These are phyloP conservation scores for Agriotes lineatus DNA, from an alignment of 2,888 invertebrate species.

Conservation along the genomic window DNA sequence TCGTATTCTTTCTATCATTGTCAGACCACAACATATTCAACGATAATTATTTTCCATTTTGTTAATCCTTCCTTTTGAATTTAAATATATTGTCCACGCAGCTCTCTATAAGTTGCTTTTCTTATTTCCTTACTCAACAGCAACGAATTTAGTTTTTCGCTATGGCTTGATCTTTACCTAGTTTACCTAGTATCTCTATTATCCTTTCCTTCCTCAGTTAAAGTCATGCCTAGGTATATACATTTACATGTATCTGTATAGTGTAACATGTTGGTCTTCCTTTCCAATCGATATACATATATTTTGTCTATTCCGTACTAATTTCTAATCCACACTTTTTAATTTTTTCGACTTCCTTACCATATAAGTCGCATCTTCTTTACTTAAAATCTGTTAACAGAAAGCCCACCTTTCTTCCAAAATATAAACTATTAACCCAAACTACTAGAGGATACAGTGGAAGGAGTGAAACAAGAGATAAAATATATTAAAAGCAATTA, in stretches of 20 bases:
- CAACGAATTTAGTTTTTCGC: background rate
- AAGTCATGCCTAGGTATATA: background rate
- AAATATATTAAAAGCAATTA: background rate
- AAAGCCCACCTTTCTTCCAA: no score
- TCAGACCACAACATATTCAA: background rate
- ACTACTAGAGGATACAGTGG: background rate
- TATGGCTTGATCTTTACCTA: background rate
- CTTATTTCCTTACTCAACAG: background rate
- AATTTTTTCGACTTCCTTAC: no score
- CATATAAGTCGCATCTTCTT: no score
- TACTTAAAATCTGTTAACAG: no score
- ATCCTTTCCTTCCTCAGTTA: background rate
- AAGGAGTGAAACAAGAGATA: background rate
- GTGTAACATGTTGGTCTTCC: background rate
- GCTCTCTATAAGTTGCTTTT: background rate
- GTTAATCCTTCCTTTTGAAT: background rate
- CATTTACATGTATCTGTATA: background rate
- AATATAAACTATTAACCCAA: background rate
- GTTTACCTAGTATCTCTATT: background rate
- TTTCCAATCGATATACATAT: background rate
- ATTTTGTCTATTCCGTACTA: no score
- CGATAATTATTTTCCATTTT: background rate
- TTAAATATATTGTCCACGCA: background rate
- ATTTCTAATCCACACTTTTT: no score
- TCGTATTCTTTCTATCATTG: background rate